phyloP scores from a whole-genome alignment of 2,113 vertebrate species.

The Prunella fulvescens region DNA sequence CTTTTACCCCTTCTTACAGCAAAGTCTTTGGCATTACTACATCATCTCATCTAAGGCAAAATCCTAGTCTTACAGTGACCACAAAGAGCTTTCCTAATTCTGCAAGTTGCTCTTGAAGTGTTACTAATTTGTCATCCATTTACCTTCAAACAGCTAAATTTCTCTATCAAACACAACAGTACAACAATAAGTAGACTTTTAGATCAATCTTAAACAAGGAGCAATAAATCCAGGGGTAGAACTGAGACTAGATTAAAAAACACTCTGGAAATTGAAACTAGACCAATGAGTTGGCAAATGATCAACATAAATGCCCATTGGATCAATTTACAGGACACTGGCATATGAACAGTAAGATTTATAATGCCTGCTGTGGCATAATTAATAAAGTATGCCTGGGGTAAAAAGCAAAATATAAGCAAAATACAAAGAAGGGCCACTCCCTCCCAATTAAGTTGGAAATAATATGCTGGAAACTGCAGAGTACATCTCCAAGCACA shows the following conservation, averaged over 20 bases:
- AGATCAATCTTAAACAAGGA: neutral
- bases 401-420: neutral
- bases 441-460: neutral
- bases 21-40: neutral
- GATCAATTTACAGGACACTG: neutral
- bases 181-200: neutral
- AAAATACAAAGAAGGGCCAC: neutral
- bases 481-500: neutral
- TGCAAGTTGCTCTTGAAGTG: neutral
- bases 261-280: neutral
- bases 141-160: neutral
- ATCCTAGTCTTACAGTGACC: rapidly evolving
- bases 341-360: neutral
- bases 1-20: neutral
- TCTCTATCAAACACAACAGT: neutral
- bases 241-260: neutral
- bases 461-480: neutral
- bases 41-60: neutral
- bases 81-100: neutral
- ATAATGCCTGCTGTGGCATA: neutral
- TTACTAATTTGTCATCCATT: neutral
- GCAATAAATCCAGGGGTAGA: neutral
- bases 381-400: neutral
- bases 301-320: neutral
- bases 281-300: neutral